Percentiles rank a stretch among this genome's conserved stretches.
Conservation (phyloP, 2,888 invertebrate genomes). For the Macropis europaea region DNA sequence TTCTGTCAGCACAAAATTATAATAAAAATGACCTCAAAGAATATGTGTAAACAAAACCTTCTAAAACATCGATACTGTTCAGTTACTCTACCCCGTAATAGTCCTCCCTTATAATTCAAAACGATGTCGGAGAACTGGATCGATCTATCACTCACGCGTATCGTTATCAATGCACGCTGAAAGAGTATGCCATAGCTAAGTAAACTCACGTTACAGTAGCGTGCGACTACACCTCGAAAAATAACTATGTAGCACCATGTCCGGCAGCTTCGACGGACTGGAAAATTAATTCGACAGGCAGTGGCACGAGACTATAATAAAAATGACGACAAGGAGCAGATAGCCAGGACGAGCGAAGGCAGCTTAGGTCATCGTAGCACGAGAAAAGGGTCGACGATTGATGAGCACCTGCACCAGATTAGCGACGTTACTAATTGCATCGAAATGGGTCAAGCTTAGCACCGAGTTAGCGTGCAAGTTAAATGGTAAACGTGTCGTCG, state of each 20-base stretch:
- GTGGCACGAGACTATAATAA: constrained; percentile 35
- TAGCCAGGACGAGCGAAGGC: constrained; percentile 28
- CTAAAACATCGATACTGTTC: no score
- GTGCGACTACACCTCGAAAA: not conserved
- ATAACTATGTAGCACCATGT: constrained; percentile 12
- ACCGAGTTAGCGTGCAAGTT: constrained; percentile 56
- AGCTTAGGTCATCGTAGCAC: constrained; percentile 32
- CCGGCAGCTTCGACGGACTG: constrained; percentile 8
- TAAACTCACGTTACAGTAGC: constrained; percentile 1
- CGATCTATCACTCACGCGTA: not conserved
- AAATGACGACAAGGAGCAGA: constrained; percentile 45
- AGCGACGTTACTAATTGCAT: constrained; percentile 66
- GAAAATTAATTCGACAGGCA: constrained; percentile 33
- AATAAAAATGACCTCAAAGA: no score
- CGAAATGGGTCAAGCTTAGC: constrained; percentile 64
- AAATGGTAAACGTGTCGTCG: constrained; percentile 43
- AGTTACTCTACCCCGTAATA: no score
- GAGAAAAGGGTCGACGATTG: constrained; percentile 55
- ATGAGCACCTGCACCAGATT: constrained; percentile 68
- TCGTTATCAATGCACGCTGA: not conserved
- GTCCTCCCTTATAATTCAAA: not conserved
- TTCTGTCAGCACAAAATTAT: no score
- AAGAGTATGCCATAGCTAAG: constrained; percentile 1
- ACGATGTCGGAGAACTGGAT: not conserved
- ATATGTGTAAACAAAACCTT: no score